Evolutionary conservation across 2,113 vertebrate genomes (phyloP).

Genomic region (Regulus satrapa): DNA sequence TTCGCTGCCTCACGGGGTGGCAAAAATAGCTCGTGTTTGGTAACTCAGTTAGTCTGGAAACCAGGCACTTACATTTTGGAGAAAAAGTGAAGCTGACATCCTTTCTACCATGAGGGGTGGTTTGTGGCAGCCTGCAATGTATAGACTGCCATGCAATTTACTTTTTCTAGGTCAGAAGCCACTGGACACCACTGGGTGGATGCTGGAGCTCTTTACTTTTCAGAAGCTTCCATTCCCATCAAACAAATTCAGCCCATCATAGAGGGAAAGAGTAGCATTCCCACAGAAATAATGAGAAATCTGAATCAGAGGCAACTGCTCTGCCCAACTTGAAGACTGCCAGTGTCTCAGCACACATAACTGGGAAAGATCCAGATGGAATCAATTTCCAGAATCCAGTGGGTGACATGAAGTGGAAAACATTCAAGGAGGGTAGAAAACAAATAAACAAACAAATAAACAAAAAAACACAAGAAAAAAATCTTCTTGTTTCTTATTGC

Average conservation of each 20-base stretch:
- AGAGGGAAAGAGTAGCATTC: background rate
- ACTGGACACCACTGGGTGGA: background rate
- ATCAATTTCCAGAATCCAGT: conserved; percentile 51
- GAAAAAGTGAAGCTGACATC: background rate
- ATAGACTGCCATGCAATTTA: background rate
- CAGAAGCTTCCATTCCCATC: background rate
- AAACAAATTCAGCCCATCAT: background rate
- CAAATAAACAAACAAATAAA: conserved; percentile 33
- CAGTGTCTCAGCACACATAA: background rate
- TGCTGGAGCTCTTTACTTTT: background rate
- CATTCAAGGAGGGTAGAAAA: conserved; percentile 56
- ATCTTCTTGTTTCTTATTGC: conserved; percentile 50
- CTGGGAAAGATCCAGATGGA: conserved; percentile 57
- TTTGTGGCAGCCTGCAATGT: background rate
- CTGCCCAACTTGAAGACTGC: background rate
- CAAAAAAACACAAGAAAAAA: background rate
- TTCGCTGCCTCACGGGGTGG: background rate
- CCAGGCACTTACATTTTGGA: background rate
- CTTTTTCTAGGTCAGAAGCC: background rate
- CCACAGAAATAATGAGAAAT: background rate
- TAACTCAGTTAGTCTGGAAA: background rate
- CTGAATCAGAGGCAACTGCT: background rate
- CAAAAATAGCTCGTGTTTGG: background rate
- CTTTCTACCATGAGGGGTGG: background rate
- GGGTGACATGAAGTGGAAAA: conserved; percentile 64